Evolutionary conservation across 2,797 vertebrate species (phyloP), one percentile per base, ranked within the genome.

Genomic region (Chelmon rostratus): DNA sequence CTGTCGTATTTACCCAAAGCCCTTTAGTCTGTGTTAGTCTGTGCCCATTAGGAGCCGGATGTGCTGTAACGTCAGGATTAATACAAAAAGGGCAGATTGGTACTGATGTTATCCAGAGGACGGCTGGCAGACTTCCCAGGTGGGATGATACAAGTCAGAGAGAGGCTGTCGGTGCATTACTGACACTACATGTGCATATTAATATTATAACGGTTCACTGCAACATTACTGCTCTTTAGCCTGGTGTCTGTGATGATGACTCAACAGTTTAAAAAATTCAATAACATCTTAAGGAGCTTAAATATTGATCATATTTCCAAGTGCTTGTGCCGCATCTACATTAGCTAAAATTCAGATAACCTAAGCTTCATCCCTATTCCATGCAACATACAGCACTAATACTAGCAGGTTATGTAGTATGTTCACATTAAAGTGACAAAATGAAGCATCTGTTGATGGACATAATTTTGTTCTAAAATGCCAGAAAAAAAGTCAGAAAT

Each of bases 41-140:
- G 73, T 66, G 83, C 73, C 76, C 83, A 81, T 75, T 79, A 79
- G 42, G 54, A 70, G 74, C 58, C 33, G 62, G 79, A 87, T 77
- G 78, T 73, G 69, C 72, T 70, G 67, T 25, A 37, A 76, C 37
- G 18, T 81, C 68, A 68, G 79, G 84, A 92, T 88, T 89, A 85
- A 82, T 61, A 64, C 57, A 61, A 66, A 69, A 13, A 77, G 72
- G 70, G 63, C 73, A 82, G 89, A 91, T 83, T 83, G 81, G 75
- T 54, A 8, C 65, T 73, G 76, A 82, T 89, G 83, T 83, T 76
- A 69, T 89, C 85, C 76, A 81, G 76, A 69, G 78, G 68, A 65
- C 8, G n/a, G 73, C 77, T 92, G 89, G 91, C 89, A 46, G 40
- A 42, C 54, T 6, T 81, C 87, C 87, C 81, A 73, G 78, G 84